Base-by-base conservation (phyloP, 53 echinoderm and acorn worm genomes). In the Henricia sp. region DNA sequence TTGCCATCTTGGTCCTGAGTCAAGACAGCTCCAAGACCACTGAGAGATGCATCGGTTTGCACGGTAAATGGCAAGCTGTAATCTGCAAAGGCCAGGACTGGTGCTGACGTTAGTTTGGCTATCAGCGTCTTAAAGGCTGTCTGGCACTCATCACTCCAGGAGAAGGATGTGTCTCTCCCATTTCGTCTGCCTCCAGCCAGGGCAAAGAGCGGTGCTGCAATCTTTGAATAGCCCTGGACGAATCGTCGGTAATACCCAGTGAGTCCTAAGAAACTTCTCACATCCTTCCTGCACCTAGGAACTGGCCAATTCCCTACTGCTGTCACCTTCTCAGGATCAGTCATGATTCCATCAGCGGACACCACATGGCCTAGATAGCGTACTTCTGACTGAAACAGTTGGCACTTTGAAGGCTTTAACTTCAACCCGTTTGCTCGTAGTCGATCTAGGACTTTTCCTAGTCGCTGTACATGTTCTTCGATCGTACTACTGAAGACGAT, bases 1-100 rank as follows among this genome's bases (percentile, higher is more conserved):
- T n/a, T n/a, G n/a, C n/a, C 74, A 32, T 56, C 78, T 39, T 77
- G 77, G 6, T 55, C 19, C 36, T 87, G 87, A 2, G 30, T 56
- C 37, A 87, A 41, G 4, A 87, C 87, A 16, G 78, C 87, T 36
- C 87, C 87, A 17, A 77, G 67, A 20, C 87, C 87, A 41, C 29
- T 34, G 10, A 37, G 1, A 12, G 87, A 87, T 9, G 87, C 87
- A 78, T 87, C 87, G 1, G 87, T 87, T 43, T 87, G 77, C 3
- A 87, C 55, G 39, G 56, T 32, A 37, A 87, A 87, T 0, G 51
- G 78, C 23, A 77, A 19, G 0, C n/a, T 19, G 50, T 75, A 86
- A 42, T 87, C 87, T 14, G 87, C 67, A 26, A 54, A 87, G 17
- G 78, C 70, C 17, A 87, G 52, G 28, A 87, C 42, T 21, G 87